Base-by-base conservation (phyloP, 2,797 vertebrate genomes). In the Trichosurus vulpecula region DNA sequence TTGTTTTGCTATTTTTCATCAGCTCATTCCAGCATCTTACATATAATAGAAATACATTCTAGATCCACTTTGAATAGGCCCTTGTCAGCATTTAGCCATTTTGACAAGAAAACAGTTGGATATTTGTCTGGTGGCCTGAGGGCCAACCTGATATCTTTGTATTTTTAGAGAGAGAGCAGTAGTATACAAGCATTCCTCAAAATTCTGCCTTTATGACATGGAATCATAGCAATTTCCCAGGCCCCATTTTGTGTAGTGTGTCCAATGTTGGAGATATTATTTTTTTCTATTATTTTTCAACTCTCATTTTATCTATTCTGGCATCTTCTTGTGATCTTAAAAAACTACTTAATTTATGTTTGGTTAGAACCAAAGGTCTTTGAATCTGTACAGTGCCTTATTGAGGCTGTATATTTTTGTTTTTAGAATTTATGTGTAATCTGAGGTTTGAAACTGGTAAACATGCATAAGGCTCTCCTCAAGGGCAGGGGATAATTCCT, bases 81-180 rank as follows among this genome's bases (percentile, higher is more conserved):
- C 52, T 91, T 92, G 57, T 57, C 93, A 54, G 52, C 91, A 90
- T 93, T 94, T 95, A 47, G 74, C 96, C 56, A 58, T 91, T n/a
- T 96, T 94, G 92, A 92, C 2, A 30, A 51, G 93, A 94, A 57
- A 92, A 58, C 47, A 92, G 61, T 54, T 1, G 4, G 0, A 29
- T 4, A 4, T 90, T 25, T 91, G 27, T 29, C 35, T 87, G 31
- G 52, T 94, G 53, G 74, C 52, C 74, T 54, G 35, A 81, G 90
- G 22, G 91, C 30, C 61, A 92, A 27, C 54, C 35, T 56, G 54
- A 91, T 30, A 22, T 51, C 54, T 52, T 91, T 61, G 12, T 89
- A 10, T 52, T 92, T 92, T 41, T 41, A 29, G 74, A 81, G 52
- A 90, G 16, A 81, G 6, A 89, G 35, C 51, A 27, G 11, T 1